Conservation (phyloP, 2,888 invertebrate genomes). For the Stenodera caucasica region DNA sequence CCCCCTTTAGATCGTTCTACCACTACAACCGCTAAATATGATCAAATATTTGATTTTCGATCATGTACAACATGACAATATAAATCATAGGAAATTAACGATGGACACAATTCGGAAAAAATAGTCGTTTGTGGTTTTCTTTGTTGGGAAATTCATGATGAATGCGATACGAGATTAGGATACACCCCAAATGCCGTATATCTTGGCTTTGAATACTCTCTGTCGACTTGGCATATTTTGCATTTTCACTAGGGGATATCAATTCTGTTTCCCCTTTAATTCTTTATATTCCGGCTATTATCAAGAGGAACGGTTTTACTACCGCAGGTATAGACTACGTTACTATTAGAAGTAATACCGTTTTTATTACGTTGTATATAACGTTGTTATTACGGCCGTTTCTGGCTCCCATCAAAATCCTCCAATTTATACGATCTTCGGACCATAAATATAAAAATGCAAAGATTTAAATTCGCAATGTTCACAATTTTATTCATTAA, state of each 20-base stretch:
- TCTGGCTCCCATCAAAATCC: neutral
- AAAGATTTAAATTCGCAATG: too few relatives aligned
- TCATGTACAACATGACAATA: neutral
- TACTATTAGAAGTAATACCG: neutral
- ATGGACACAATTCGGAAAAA: neutral
- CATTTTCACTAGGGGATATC: neutral
- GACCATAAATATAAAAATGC: neutral
- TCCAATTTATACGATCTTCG: neutral
- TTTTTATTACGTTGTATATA: slow-evolving; percentile 1
- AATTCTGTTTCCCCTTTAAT: neutral
- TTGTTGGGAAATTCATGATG: slow-evolving; percentile 19
- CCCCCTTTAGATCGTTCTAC: too few relatives aligned
- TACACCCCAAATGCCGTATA: slow-evolving; percentile 16
- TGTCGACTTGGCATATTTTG: neutral
- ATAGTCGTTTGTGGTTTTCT: neutral
- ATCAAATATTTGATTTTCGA: slow-evolving; percentile 24
- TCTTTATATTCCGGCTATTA: neutral
- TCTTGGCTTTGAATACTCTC: neutral
- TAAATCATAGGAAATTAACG: neutral
- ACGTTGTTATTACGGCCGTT: neutral
- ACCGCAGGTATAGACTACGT: neutral
- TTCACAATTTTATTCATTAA: too few relatives aligned
- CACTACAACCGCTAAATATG: neutral
- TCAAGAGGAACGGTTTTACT: too few relatives aligned
- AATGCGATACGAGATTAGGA: slow-evolving; percentile 22